Conservation (phyloP, 1,140 invertebrate species). For the Ectropis grisescens region DNA sequence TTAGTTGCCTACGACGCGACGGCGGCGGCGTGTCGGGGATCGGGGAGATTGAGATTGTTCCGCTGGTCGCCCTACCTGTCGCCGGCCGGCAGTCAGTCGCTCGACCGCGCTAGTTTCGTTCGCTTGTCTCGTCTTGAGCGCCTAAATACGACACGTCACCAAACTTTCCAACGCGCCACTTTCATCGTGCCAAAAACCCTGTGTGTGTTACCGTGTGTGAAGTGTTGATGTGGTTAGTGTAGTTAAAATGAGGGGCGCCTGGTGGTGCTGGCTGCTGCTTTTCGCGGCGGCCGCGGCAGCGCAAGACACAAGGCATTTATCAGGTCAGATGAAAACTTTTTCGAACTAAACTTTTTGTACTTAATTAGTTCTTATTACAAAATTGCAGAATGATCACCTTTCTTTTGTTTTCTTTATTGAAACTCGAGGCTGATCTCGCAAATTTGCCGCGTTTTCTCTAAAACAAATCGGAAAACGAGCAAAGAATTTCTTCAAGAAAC, state of each 20-base stretch:
- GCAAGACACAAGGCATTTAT: conserved; percentile 48
- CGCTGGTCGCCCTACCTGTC: neutral
- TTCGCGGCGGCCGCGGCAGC: conserved; percentile 35
- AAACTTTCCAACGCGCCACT: conserved; percentile 33
- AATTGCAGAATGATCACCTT: too few species aligned
- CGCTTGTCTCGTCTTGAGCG: conserved; percentile 16
- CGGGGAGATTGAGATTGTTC: conserved; percentile 1
- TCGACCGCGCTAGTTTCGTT: conserved; percentile 19
- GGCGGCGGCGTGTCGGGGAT: conserved; percentile 6
- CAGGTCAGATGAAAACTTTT: conserved; percentile 30
- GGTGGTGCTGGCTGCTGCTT: conserved; percentile 46
- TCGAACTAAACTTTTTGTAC: too few species aligned
- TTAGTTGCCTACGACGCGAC: neutral
- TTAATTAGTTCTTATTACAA: too few species aligned
- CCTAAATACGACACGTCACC: conserved; percentile 32
- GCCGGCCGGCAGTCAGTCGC: conserved; percentile 29
- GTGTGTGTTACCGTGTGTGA: conserved; percentile 30
- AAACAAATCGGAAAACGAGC: too few species aligned
- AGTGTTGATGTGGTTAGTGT: conserved; percentile 55
- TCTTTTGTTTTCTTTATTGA: too few species aligned
- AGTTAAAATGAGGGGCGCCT: conserved; percentile 55
- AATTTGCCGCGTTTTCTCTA: too few species aligned
- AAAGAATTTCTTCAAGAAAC: too few species aligned
- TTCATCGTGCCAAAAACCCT: conserved; percentile 14
- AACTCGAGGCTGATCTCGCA: too few species aligned